Conservation (phyloP, 1,140 invertebrate species). For the Argopecten irradians region DNA sequence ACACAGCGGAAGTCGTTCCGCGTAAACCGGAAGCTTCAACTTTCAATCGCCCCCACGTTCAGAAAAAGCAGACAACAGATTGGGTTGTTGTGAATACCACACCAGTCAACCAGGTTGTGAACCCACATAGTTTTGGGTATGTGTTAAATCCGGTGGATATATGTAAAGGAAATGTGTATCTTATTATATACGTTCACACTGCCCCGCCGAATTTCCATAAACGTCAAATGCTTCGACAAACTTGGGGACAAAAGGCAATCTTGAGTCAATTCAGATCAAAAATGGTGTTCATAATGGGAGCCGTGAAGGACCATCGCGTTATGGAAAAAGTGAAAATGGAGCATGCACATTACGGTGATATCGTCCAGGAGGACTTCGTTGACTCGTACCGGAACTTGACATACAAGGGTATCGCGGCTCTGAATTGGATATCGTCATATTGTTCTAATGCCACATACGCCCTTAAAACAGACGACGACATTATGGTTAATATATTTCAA, state of each 20-base stretch:
- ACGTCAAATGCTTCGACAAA: slow-evolving; percentile 72
- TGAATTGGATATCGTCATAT: slow-evolving; percentile 87
- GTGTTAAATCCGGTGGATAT: not conserved
- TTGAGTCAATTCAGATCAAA: slow-evolving; percentile 56
- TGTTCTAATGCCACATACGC: slow-evolving; percentile 79
- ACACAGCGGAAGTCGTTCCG: not conserved
- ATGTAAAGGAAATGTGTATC: slow-evolving; percentile 41
- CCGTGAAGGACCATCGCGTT: slow-evolving; percentile 74
- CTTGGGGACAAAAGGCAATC: slow-evolving; percentile 70
- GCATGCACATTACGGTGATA: slow-evolving; percentile 82
- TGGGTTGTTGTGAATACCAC: not conserved
- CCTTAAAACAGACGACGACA: slow-evolving; percentile 80
- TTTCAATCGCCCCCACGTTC: not conserved
- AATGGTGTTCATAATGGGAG: slow-evolving; percentile 84
- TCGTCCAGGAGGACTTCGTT: slow-evolving; percentile 87
- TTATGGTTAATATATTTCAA: slow-evolving; percentile 73
- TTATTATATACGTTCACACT: slow-evolving; percentile 71
- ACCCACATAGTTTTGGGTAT: not conserved
- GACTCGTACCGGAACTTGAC: slow-evolving; percentile 91
- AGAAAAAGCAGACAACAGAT: slow-evolving; percentile 13
- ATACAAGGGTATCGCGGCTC: slow-evolving; percentile 89
- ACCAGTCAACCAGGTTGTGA: not conserved
- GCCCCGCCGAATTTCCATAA: slow-evolving; percentile 68
- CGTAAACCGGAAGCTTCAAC: not conserved
- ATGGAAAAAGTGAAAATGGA: slow-evolving; percentile 82